phyloP scores from a whole-genome alignment of 2,888 invertebrate species.

The Quadroppia sp. region DNA sequence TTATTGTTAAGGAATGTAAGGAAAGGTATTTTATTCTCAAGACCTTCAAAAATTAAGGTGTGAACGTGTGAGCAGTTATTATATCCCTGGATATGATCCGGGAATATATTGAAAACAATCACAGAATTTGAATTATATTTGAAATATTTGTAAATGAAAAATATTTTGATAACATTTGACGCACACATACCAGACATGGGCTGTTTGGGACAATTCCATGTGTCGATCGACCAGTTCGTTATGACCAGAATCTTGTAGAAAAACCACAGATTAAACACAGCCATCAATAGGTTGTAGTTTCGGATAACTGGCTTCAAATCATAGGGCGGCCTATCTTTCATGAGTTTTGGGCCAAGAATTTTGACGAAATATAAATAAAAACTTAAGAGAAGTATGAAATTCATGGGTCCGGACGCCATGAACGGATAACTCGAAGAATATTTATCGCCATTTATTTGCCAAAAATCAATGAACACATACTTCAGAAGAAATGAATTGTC shows the following conservation, averaged over 20 bases:
- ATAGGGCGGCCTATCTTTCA: constrained; percentile 20
- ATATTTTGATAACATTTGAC: not conserved
- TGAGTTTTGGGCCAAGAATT: constrained; percentile 33
- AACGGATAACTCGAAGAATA: not conserved
- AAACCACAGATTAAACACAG: constrained; percentile 24
- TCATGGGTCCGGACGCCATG: constrained; percentile 3
- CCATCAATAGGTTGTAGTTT: constrained; percentile 31
- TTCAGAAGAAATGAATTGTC: too few species aligned
- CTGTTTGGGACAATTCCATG: constrained; percentile 24
- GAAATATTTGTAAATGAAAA: too few species aligned
- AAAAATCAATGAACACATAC: too few species aligned
- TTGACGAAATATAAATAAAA: constrained; percentile 27
- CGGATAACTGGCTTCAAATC: constrained; percentile 1
- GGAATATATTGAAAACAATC: too few species aligned
- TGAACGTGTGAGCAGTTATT: too few species aligned
- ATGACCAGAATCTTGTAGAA: not conserved
- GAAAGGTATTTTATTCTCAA: too few species aligned
- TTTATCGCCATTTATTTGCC: not conserved
- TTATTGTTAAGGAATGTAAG: too few species aligned
- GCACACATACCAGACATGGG: not conserved
- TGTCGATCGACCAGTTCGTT: constrained; percentile 22
- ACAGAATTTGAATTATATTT: too few species aligned
- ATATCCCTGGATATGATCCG: too few species aligned
- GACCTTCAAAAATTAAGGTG: too few species aligned
- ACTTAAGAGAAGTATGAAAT: not conserved